These are phyloP conservation scores for Eupelmus urozonus DNA, from an alignment of 2,888 invertebrate species.

Conservation along the genomic window DNA sequence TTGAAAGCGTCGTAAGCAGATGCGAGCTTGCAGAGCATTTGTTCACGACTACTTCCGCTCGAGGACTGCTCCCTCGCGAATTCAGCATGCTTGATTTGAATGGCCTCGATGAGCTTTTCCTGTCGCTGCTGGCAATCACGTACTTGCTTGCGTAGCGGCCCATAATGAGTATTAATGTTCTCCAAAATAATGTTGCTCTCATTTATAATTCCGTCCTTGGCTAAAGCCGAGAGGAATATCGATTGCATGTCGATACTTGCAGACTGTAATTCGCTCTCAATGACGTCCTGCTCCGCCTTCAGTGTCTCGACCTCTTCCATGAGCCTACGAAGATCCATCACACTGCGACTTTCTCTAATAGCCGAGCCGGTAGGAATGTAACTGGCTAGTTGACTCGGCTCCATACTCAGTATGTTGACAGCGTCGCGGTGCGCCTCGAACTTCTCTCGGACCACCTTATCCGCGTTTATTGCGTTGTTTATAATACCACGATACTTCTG, in stretches of 20 bases:
- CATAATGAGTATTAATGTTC: conserved; percentile 86
- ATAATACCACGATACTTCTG: conserved; percentile 95
- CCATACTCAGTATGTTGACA: conserved; percentile 89
- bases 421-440: conserved; percentile 87
- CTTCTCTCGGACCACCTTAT: conserved; percentile 89
- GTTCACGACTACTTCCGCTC: conserved; percentile 83
- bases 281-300: conserved; percentile 92
- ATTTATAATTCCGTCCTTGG: conserved; percentile 87
- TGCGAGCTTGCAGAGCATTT: conserved; percentile 90
- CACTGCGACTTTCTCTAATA: conserved; percentile 81
- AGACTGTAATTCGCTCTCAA: conserved; percentile 92
- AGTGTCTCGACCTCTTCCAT: conserved; percentile 90
- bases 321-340: conserved; percentile 83
- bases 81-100: conserved; percentile 82
- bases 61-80: conserved; percentile 78
- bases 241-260: conserved; percentile 90
- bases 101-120: conserved; percentile 83
- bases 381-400: conserved; percentile 84
- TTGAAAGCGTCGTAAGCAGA: conserved; percentile 95
- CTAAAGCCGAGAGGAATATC: conserved; percentile 86
- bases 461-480: conserved; percentile 89
- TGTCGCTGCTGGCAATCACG: conserved; percentile 87
- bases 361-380: conserved; percentile 85
- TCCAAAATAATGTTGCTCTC: conserved; percentile 86
- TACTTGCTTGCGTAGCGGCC: conserved; percentile 88